These are phyloP conservation scores for Catharus minimus DNA, from an alignment of 2,113 vertebrate genomes.

Conservation along the genomic window DNA sequence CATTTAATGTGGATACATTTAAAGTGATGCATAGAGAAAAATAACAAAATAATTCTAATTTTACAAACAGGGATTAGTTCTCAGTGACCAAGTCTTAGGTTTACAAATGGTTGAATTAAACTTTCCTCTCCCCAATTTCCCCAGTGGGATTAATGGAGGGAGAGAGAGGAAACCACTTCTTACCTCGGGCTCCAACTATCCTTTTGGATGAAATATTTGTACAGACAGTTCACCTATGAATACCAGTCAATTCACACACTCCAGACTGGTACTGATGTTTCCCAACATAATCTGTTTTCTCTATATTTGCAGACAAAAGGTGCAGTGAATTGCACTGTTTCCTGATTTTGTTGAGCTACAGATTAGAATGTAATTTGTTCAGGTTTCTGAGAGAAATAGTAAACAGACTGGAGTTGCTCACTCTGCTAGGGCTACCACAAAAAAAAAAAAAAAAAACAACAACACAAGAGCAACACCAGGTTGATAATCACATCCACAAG, in stretches of 20 bases:
- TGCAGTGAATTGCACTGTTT: not conserved
- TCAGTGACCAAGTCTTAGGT: not conserved
- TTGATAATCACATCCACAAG: not conserved
- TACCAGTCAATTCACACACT: not conserved
- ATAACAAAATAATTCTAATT: not conserved
- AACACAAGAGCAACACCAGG: not conserved
- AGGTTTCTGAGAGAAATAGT: not conserved
- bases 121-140: not conserved
- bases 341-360: not conserved
- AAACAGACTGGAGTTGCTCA: not conserved
- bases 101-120: not conserved
- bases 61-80: not conserved
- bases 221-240: not conserved
- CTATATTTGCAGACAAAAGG: not conserved
- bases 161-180: not conserved
- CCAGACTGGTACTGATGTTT: not conserved
- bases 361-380: not conserved
- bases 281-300: not conserved
- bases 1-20: not conserved
- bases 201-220: not conserved
- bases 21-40: not conserved
- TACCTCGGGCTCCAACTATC: not conserved
- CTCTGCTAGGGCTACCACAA: not conserved
- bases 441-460: not conserved
- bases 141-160: not conserved